Base-by-base conservation (phyloP, 2,113 vertebrate species). In the Vulpes lagopus region DNA sequence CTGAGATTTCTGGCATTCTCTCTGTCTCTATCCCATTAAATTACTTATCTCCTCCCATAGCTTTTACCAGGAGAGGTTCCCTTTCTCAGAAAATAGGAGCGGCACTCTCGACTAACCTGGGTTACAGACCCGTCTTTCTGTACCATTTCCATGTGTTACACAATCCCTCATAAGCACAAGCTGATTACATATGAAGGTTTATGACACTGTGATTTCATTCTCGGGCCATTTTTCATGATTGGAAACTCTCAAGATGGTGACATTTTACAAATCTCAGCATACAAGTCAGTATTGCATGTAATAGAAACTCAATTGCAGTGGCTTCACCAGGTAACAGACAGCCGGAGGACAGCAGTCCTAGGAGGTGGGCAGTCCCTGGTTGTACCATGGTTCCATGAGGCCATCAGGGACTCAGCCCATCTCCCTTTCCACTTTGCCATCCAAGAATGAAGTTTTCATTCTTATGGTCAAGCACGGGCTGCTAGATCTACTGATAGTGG, bases 81-180 rank as follows among this genome's bases (percentile, higher is more conserved):
- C 91, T 76, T 94, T 81, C 94, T 92, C 62, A 27, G 96, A 64
- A 97, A 97, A 89, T 5, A 91, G 86, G 97, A 85, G 71, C 43
- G 89, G 82, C 8, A 0, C 23, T 60, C 82, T 64, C 38, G 20
- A 5, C 10, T 1, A 20, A 85, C 51, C 65, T 15, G 27, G 35
- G 64, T 49, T 16, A 19, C 32, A 86, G 83, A 79, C 22, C 53
- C 23, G 30, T 59, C 79, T 88, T 88, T 76, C 81, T 81, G 17
- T 89, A 22, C 67, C 20, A 2, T 73, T 64, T 32, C 30, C 67
- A 25, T 4, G 8, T 11, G 16, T 96, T 94, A 49, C 27, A 15
- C 10, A 93, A 94, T 49, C 57, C n/a, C 60, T 83, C 84, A 49
- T n/a, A 23, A 87, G 55, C 57, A 82, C 7, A 60, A 38, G 53